These are phyloP conservation scores for Oreonectes daqikongensis DNA, from an alignment of 2,797 vertebrate species.

Conservation along the genomic window DNA sequence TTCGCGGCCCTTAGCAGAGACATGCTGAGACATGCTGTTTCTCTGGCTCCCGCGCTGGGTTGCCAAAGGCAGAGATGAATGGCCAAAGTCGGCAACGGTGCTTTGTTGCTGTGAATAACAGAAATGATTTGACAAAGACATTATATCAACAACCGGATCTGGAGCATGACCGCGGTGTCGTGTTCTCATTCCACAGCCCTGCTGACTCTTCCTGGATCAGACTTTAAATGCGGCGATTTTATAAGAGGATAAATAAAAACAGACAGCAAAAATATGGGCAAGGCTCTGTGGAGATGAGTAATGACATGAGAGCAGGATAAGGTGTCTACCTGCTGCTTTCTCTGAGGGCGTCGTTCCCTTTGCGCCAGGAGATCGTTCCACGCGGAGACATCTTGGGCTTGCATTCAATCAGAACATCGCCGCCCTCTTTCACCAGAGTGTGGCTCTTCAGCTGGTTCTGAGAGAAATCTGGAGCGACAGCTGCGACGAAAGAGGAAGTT, in stretches of 20 bases:
- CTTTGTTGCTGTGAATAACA: conserved; percentile 53
- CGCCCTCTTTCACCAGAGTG: conserved; percentile 90
- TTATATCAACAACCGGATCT: conserved; percentile 42
- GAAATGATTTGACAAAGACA: conserved; percentile 50
- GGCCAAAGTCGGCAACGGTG: conserved; percentile 34
- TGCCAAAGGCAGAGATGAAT: conserved; percentile 53
- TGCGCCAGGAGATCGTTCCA: conserved; percentile 91
- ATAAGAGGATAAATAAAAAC: conserved; percentile 3
- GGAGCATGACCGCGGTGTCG: conserved; percentile 29
- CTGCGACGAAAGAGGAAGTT: conserved; percentile 72
- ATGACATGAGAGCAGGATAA: conserved; percentile 6
- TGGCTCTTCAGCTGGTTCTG: conserved; percentile 86
- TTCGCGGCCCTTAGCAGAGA: conserved; percentile 36
- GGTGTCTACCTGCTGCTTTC: conserved; percentile 86
- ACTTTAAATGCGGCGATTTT: conserved; percentile 26
- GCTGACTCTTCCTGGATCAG: conserved; percentile 47
- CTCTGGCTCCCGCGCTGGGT: conserved; percentile 19
- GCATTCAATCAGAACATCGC: conserved; percentile 91
- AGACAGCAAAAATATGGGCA: background rate
- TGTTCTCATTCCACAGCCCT: conserved; percentile 8
- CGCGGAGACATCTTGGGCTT: conserved; percentile 95
- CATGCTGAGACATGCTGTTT: conserved; percentile 49
- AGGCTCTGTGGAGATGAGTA: conserved; percentile 5
- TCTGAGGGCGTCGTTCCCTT: conserved; percentile 83
- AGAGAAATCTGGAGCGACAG: conserved; percentile 91